Conservation (phyloP, 2,113 vertebrate species). For the Hyaena hyaena region DNA sequence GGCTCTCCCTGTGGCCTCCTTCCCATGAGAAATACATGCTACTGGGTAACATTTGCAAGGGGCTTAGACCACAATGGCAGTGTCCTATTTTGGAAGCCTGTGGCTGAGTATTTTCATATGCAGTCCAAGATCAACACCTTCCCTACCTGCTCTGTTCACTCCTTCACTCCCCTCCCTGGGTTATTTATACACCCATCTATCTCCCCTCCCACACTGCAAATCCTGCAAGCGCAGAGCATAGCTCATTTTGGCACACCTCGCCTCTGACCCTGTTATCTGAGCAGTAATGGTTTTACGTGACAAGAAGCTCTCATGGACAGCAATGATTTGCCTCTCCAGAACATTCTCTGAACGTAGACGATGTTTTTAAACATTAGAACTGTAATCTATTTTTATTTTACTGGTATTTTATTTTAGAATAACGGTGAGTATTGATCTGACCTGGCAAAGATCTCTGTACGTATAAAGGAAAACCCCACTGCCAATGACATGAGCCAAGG, state of each 20-base stretch:
- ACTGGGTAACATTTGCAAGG: background rate
- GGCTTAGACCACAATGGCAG: background rate
- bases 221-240: background rate
- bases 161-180: background rate
- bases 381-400: background rate
- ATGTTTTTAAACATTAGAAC: background rate
- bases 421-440: background rate
- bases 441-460: background rate
- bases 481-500: background rate
- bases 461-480: background rate
- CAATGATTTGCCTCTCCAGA: background rate
- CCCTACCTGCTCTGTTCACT: constrained; percentile 36
- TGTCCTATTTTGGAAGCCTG: constrained; percentile 43
- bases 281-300: background rate
- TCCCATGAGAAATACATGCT: background rate
- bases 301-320: background rate
- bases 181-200: constrained; percentile 49
- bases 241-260: background rate
- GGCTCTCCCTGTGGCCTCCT: too few relatives aligned
- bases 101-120: background rate
- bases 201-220: background rate
- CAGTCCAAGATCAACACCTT: constrained; percentile 50
- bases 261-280: constrained; percentile 28
- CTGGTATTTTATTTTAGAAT: background rate
- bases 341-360: background rate